Conservation (phyloP, 2,113 vertebrate genomes). For the Pavo muticus region DNA sequence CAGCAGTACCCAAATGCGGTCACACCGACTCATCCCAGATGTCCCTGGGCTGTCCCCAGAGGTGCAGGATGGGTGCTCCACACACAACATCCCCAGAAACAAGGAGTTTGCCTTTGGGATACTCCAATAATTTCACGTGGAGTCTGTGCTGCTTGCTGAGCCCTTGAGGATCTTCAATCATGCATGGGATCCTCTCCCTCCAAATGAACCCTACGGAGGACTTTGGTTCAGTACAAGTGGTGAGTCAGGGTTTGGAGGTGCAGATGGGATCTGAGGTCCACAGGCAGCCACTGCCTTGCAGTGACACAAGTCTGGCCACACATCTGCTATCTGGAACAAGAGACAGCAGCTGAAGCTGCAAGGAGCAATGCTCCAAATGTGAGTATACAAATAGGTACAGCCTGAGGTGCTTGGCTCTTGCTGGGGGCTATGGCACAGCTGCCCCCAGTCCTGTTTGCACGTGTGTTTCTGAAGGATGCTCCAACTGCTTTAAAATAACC, state of each 20-base stretch:
- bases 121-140: fast-evolving
- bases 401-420: fast-evolving
- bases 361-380: background rate
- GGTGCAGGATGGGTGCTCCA: background rate
- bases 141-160: fast-evolving
- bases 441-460: background rate
- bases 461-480: background rate
- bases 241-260: background rate
- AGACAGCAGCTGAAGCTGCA: background rate
- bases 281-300: background rate
- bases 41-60: background rate
- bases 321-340: background rate
- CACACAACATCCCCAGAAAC: background rate
- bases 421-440: background rate
- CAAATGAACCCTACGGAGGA: fast-evolving
- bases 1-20: no score
- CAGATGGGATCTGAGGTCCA: background rate
- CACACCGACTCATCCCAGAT: fast-evolving
- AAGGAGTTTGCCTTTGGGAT: background rate
- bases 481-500: background rate
- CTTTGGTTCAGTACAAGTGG: background rate
- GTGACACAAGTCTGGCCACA: background rate
- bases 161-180: fast-evolving
- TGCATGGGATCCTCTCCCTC: background rate
- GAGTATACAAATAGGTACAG: background rate